A percentile compares a stretch with the other conserved stretches of the same genome.
These are phyloP conservation scores for Coelinius sp. DNA, from an alignment of 2,888 invertebrate species.

Conservation along the genomic window DNA sequence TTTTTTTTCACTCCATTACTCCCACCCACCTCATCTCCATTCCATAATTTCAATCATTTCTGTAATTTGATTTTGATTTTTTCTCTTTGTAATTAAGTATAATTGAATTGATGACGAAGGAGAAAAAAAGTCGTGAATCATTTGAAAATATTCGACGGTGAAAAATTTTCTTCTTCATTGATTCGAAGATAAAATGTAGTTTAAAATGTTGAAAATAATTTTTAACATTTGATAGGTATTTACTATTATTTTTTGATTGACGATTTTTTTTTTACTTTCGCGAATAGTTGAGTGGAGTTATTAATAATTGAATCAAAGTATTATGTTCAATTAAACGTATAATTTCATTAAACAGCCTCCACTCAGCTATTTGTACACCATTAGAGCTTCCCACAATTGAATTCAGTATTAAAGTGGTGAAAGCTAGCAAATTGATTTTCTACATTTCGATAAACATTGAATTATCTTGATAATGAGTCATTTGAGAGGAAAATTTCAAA, in stretches of 20 bases:
- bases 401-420: no score
- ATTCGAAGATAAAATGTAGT: no score
- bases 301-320: neutral
- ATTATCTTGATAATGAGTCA: no score
- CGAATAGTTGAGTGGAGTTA: neutral
- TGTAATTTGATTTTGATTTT: neutral
- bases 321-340: neutral
- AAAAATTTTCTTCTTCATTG: constrained; percentile 69
- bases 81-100: neutral
- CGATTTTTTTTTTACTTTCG: neutral
- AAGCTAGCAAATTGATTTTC: constrained; percentile 23
- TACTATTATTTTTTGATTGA: no score
- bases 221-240: no score
- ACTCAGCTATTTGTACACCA: constrained; percentile 13
- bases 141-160: constrained; percentile 57
- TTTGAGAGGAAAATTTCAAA: no score
- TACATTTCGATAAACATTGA: neutral
- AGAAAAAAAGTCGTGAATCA: neutral
- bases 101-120: neutral
- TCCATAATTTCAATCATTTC: neutral
- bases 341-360: neutral
- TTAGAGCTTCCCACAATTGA: neutral
- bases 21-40: constrained; percentile 68
- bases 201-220: neutral
- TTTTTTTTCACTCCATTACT: constrained; percentile 54